Evolutionary conservation across 2,797 vertebrate genomes (phyloP), one percentile per base, ranked within the genome.

Genomic region (Falco novaeseelandiae): DNA sequence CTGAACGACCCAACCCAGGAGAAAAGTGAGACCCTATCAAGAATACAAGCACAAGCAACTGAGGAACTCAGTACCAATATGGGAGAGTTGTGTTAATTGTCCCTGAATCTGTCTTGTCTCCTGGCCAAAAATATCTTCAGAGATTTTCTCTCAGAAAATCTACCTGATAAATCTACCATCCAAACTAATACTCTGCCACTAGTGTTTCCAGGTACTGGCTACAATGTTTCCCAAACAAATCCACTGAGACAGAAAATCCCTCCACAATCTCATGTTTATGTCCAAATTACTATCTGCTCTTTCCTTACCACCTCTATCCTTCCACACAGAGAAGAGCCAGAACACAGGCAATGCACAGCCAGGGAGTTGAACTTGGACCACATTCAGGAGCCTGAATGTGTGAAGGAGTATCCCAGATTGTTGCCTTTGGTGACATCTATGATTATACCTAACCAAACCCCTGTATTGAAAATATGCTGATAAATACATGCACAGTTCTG

Each of bases 291-390:
- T 22, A 4, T 17, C 46, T 76, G 8, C 4, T 40, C 27, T 65
- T 91, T 51, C 34, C 12, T 63, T 51, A 42, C n/a, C 25, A 48
- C 26, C 30, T n/a, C 29, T 66, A n/a, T 11, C 26, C 22, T 78
- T 89, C 20, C 22, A 51, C 14, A 18, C 5, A 29, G 11, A 59
- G 40, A 71, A 62, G 54, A 87, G 14, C 36, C 52, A 36, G 52
- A 49, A 62, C 8, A 42, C 51, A 79, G 32, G 25, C 2, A 11
- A 14, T 10, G 20, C 2, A 0, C 22, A 30, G 13, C 0, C 70
- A 6, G 5, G 7, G 32, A 73, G 12, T 3, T 48, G 16, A 32
- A 20, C 22, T 46, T 29, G 58, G 46, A 48, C 16, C 4, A 32
- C 13, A 5, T 36, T 67, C 30, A 44, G n/a, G 30, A 87, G 13